A percentile compares a stretch with the other conserved stretches of the same genome.
phyloP scores from a whole-genome alignment of 1,140 invertebrate species.

The Apis dorsata region DNA sequence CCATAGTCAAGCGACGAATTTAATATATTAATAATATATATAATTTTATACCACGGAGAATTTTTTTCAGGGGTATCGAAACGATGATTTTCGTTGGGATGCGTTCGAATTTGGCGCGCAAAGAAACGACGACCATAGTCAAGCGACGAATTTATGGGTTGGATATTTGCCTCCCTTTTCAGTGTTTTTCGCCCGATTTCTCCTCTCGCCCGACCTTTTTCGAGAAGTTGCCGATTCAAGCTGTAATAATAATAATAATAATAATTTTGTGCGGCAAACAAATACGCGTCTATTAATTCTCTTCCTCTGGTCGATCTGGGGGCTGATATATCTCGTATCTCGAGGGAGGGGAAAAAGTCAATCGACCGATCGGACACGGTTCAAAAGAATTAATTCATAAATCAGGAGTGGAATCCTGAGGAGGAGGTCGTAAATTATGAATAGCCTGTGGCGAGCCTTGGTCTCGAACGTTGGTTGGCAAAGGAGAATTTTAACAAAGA shows the following conservation, averaged over 20 bases:
- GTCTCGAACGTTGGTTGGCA: not conserved
- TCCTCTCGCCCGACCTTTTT: too few species aligned
- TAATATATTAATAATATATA: not conserved
- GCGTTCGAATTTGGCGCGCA: constrained; percentile 58
- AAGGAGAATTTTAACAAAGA: constrained; percentile 5
- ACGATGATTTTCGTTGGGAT: constrained; percentile 22
- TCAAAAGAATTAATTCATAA: not conserved
- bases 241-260: too few species aligned
- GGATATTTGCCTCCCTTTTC: constrained; percentile 53
- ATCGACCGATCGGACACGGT: not conserved
- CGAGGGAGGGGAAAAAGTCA: not conserved
- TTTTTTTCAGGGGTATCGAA: too few species aligned
- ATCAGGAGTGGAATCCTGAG: not conserved
- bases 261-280: too few species aligned
- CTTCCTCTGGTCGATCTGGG: too few species aligned
- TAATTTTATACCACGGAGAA: too few species aligned
- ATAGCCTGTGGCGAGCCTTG: not conserved
- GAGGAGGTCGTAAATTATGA: constrained; percentile 8
- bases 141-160: constrained; percentile 57
- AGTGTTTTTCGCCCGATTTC: not conserved
- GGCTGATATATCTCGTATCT: too few species aligned
- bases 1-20: constrained; percentile 58
- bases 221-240: too few species aligned
- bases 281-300: too few species aligned
- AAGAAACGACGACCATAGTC: constrained; percentile 64